A percentile compares a stretch with the other conserved stretches of the same genome.
These are phyloP conservation scores for Siniperca chuatsi DNA, from an alignment of 2,113 vertebrate genomes.

Conservation along the genomic window DNA sequence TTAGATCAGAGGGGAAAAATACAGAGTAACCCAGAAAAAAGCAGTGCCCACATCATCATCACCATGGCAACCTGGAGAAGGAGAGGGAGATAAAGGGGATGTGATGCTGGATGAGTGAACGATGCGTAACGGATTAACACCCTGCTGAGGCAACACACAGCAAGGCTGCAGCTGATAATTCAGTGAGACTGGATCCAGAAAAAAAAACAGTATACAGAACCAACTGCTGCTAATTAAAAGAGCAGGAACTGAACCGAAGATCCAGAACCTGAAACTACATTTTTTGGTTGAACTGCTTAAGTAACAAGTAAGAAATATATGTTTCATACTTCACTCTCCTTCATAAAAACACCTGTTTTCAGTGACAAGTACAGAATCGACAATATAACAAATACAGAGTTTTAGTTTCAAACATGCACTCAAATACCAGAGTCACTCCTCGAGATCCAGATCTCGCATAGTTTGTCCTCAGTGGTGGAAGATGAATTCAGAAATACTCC, in stretches of 20 bases:
- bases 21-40: constrained; percentile 66
- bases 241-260: background rate
- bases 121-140: constrained; percentile 53
- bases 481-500: too few species aligned
- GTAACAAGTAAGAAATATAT: background rate
- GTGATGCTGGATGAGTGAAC: constrained; percentile 45
- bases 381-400: background rate
- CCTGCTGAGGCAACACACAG: constrained; percentile 44
- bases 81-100: constrained; percentile 36
- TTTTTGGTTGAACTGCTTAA: background rate
- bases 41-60: constrained; percentile 60
- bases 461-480: too few species aligned
- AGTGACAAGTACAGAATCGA: too few species aligned
- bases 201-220: background rate
- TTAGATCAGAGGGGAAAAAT: constrained; percentile 48
- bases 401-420: too few species aligned
- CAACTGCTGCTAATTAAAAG: background rate
- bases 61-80: constrained; percentile 71
- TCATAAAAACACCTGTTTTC: background rate
- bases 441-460: too few species aligned
- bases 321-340: background rate
- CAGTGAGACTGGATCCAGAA: background rate
- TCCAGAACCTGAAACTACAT: too few species aligned
- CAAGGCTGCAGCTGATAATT: constrained; percentile 7
- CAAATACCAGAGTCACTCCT: too few species aligned